Conservation (phyloP, 1,140 invertebrate species). For the Pararge aegeria region DNA sequence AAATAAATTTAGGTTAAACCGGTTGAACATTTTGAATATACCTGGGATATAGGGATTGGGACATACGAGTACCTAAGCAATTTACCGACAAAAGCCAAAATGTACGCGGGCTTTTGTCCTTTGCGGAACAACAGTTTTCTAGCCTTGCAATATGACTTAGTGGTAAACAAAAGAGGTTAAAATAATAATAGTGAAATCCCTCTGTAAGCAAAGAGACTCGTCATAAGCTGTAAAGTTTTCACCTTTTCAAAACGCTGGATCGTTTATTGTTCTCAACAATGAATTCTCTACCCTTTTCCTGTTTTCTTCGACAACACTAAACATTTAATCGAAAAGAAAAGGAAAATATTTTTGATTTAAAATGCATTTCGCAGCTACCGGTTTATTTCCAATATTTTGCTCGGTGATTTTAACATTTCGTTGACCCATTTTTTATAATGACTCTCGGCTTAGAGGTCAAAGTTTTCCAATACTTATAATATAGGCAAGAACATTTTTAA, state of each 20-base stretch:
- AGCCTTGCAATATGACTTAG: no score
- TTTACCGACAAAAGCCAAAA: no score
- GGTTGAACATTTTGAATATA: no score
- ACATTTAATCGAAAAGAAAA: neutral
- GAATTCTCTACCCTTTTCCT: neutral
- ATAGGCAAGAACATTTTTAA: neutral
- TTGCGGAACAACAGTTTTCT: no score
- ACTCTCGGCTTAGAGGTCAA: neutral
- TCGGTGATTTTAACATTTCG: neutral
- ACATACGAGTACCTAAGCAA: no score
- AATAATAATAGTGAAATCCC: neutral
- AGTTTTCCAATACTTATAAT: neutral
- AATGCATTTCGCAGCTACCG: neutral
- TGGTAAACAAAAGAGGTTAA: neutral
- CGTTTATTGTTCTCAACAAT: conserved; percentile 10
- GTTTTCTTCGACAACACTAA: neutral
- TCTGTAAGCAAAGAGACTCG: neutral
- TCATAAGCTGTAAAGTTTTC: neutral
- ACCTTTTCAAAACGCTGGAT: conserved; percentile 3
- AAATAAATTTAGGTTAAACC: no score
- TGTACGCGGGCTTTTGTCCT: no score
- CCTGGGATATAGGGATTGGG: no score
- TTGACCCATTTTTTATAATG: neutral
- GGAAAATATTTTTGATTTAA: neutral
- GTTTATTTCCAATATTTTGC: neutral